phyloP scores from a whole-genome alignment of 2,113 vertebrate genomes.

The Mirza zaza region DNA sequence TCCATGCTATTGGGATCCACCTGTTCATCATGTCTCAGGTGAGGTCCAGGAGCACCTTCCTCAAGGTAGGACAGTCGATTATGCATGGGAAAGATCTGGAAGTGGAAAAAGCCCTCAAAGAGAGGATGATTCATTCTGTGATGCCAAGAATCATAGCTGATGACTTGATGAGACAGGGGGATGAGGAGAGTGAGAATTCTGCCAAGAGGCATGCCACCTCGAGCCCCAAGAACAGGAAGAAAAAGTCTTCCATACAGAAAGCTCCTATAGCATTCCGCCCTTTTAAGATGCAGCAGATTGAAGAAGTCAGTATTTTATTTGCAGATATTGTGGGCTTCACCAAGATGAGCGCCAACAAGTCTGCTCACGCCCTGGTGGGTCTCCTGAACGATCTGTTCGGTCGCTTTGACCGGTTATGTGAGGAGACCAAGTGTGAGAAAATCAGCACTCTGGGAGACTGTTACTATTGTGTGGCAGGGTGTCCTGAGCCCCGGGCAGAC shows the following conservation, averaged over 20 bases:
- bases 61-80: slow-evolving; percentile 98
- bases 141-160: slow-evolving; percentile 97
- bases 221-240: slow-evolving; percentile 94
- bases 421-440: slow-evolving; percentile 96
- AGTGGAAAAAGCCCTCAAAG: slow-evolving; percentile 98
- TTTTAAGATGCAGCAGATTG: slow-evolving; percentile 99
- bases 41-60: slow-evolving; percentile 96
- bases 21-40: slow-evolving; percentile 98
- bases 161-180: slow-evolving; percentile 96
- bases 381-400: slow-evolving; percentile 98
- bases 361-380: slow-evolving; percentile 95
- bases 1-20: slow-evolving; percentile 95
- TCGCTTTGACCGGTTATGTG: slow-evolving; percentile 95
- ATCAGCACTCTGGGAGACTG: slow-evolving; percentile 99
- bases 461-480: slow-evolving; percentile 98
- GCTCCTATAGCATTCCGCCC: slow-evolving; percentile 96
- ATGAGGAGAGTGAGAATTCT: slow-evolving; percentile 95
- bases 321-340: slow-evolving; percentile 99
- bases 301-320: slow-evolving; percentile 97
- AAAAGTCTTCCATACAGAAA: slow-evolving; percentile 96
- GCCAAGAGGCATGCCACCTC: slow-evolving; percentile 93
- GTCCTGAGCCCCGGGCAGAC: slow-evolving; percentile 93
- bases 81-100: slow-evolving; percentile 99
- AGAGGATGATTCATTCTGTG: slow-evolving; percentile 99
- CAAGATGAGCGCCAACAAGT: slow-evolving; percentile 98